Evolutionary conservation across 2,888 invertebrate species (phyloP).

Genomic region (Erebia aethiops): DNA sequence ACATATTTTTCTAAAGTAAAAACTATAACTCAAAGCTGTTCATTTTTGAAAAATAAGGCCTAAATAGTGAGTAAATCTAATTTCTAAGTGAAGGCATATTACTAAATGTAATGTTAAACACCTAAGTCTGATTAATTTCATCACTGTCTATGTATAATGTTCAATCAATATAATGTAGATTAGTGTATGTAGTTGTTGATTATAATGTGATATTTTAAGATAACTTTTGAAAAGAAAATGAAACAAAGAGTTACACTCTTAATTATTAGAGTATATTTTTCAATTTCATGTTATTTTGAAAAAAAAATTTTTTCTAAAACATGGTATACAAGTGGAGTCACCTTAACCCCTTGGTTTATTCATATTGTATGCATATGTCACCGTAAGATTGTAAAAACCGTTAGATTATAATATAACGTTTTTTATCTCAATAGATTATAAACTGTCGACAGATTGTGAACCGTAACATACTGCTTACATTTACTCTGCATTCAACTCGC

Average conservation of each 20-base stretch:
- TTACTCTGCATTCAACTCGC: too few relatives aligned
- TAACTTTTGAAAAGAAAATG: conserved; percentile 55
- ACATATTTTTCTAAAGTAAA: conserved; percentile 34
- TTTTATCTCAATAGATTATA: too few relatives aligned
- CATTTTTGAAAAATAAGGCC: conserved; percentile 25
- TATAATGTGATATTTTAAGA: conserved; percentile 77
- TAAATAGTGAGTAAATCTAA: conserved; percentile 5
- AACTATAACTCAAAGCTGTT: conserved; percentile 12
- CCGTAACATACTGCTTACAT: too few relatives aligned
- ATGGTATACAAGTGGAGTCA: too few relatives aligned
- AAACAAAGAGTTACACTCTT: conserved; percentile 21
- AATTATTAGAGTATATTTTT: not conserved
- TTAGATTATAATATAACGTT: too few relatives aligned
- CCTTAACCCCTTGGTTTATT: too few relatives aligned
- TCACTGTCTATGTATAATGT: conserved; percentile 40
- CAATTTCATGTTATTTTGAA: too few relatives aligned
- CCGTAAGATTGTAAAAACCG: too few relatives aligned
- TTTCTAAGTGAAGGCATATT: not conserved
- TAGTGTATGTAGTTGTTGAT: conserved; percentile 64
- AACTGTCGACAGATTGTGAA: too few relatives aligned
- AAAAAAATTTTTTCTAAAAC: too few relatives aligned
- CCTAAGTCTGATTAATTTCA: conserved; percentile 26
- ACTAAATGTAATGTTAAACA: conserved; percentile 5
- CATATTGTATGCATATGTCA: too few relatives aligned
- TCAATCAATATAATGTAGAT: conserved; percentile 37